Evolutionary conservation across 2,113 vertebrate genomes (phyloP), one percentile per base, ranked within the genome.

Genomic region (Cinclus mexicanus): DNA sequence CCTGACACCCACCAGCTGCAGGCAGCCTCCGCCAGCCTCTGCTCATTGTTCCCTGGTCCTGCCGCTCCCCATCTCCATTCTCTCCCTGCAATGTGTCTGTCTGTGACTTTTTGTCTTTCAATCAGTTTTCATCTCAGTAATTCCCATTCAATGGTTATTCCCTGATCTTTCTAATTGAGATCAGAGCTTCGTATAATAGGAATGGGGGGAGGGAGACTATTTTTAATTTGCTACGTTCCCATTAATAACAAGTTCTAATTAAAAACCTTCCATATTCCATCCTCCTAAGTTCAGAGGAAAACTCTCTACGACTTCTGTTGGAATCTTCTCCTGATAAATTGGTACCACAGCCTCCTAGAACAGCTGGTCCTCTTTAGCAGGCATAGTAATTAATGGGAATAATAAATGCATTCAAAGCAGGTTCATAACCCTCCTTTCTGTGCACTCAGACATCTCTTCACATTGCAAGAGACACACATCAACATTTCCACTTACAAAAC

Each of bases 191-290:
- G 59, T 98, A 96, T 97, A 98, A 97, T 96, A 90, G 95, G 88
- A 77, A 89, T 78, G 83, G 95, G 96, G 93, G 97, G 59, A 74
- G 92, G 92, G 91, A 91, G 94, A 87, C 98, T 98, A 97, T 94
- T 98, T 98, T 98, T 98, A 98, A 98, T 98, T 98, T 98, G 97
- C 96, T 97, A 96, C 87, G 41, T 97, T 98, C 97, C 96, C 97
- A 97, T 98, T 98, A 98, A 98, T 98, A 98, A 98, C 97, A 97
- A 97, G 93, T 97, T 98, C 98, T 98, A 98, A 98, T 98, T 98
- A 98, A 98, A 98, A 98, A 93, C 83, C 87, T 94, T 97, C 92
- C 95, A 89, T 97, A 96, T 98, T 96, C 97, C 79, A 96, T 96
- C 96, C 90, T 97, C 68, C 89, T 16, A 97, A 96, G 98, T 98